These are phyloP conservation scores for Cotesia vestalis DNA, from an alignment of 1,140 invertebrate species.

Conservation along the genomic window DNA sequence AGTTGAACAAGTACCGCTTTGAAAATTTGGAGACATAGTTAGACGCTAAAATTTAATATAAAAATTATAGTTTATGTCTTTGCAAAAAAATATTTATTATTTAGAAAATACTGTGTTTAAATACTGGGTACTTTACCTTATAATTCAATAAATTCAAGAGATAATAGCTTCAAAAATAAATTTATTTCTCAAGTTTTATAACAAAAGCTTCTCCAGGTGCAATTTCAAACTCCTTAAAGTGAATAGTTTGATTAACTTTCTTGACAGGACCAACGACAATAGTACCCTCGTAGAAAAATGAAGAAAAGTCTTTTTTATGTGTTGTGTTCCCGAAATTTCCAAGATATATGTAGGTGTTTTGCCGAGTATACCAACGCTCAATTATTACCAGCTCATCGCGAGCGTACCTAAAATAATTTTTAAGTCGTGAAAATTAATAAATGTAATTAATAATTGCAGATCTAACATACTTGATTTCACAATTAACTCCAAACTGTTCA, in stretches of 20 bases:
- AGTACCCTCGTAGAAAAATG: slow-evolving; percentile 78
- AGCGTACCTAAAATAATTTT: slow-evolving; percentile 60
- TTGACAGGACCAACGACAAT: slow-evolving; percentile 71
- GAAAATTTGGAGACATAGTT: too few relatives aligned
- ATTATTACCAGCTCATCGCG: slow-evolving; percentile 74
- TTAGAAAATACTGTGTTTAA: too few relatives aligned
- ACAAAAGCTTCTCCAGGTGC: slow-evolving; percentile 71
- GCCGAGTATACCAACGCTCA: slow-evolving; percentile 79
- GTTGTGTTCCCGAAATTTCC: slow-evolving; percentile 72
- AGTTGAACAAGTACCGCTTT: too few relatives aligned
- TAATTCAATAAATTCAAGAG: too few relatives aligned
- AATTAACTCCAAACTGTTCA: slow-evolving; percentile 70
- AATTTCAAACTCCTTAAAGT: slow-evolving; percentile 73
- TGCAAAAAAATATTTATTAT: too few relatives aligned
- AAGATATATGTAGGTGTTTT: slow-evolving; percentile 77
- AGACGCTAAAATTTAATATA: too few relatives aligned
- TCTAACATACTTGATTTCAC: slow-evolving; percentile 68
- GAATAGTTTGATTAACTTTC: slow-evolving; percentile 70
- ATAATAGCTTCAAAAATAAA: neutral
- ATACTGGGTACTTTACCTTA: too few relatives aligned
- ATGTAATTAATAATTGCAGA: neutral
- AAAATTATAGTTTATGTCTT: too few relatives aligned
- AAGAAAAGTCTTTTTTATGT: slow-evolving; percentile 75
- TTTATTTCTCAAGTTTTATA: slow-evolving; percentile 75
- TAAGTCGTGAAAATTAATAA: slow-evolving; percentile 1